Evolutionary conservation across 1,140 invertebrate species (phyloP), one percentile per base, ranked within the genome.

Genomic region (Papilio machaon): DNA sequence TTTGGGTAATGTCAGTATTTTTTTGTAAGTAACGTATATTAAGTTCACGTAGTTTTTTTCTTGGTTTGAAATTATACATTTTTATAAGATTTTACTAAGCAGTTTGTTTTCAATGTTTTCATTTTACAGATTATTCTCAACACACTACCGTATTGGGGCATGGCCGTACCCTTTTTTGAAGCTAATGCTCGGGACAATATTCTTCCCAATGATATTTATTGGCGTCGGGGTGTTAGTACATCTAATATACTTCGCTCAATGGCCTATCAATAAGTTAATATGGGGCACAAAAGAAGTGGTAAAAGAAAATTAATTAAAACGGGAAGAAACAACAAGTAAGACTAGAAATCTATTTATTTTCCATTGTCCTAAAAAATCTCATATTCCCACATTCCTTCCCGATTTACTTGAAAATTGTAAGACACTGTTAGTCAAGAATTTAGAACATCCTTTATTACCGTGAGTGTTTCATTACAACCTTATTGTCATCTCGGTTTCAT

Each of bases 91-190:
- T 2, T 15, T 11, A 4, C 0, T 15, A 52, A 52, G 13, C 49
- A 52, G 13, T 30, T 30, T 30, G 58, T 43, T 60, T 75, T 60
- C 80, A n/a, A 49, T 76, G 49, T 58, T 73, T 67, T 82, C 73
- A 81, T 11, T 79, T 92, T 90, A 75, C 90, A 92, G 90, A 13
- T n/a, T 89, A 0, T 67, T 89, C 11, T 43, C 79, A 30, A 87
- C 87, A 8, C 87, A 90, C 80, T 8, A 60, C 5, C 60, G 81
- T 8, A 78, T 74, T 2, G 89, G 87, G 0, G 1, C 85, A 7
- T 92, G 86, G 85, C 87, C 90, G 5, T 92, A 92, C 64, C 90
- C 88, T 0, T 58, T 92, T 2, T 15, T 91, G 0, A 70, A 79
- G 0, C 43, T 67, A 0, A n/a, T 85, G 0, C 86, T 83, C 13